Percentiles rank a stretch among this genome's conserved stretches.
These are phyloP conservation scores for Andrena cerasifolii DNA, from an alignment of 1,140 invertebrate species.

Conservation along the genomic window DNA sequence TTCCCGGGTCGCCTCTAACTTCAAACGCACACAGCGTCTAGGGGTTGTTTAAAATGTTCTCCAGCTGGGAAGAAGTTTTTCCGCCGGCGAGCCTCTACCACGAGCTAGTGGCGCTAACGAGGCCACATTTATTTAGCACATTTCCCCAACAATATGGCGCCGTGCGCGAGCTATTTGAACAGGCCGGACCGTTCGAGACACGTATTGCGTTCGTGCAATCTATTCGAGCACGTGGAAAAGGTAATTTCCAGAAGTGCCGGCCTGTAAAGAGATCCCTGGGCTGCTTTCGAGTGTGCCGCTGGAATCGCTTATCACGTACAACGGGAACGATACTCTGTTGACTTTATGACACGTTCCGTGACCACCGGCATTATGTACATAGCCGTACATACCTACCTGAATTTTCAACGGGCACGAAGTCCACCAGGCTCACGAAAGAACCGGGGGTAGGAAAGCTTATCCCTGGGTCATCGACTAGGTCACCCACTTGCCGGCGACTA, in stretches of 20 bases:
- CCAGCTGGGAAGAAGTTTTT: neutral
- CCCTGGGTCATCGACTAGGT: constrained; percentile 46
- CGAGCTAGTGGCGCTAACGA: neutral
- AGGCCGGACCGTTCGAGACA: neutral
- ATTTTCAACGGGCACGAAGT: constrained; percentile 33
- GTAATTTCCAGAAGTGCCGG: neutral
- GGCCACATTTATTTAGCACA: neutral
- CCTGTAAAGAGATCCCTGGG: neutral
- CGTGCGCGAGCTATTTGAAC: neutral
- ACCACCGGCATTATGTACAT: constrained; percentile 20
- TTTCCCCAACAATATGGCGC: neutral
- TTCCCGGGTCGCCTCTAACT: neutral
- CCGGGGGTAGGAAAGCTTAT: constrained; percentile 26
- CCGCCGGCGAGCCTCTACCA: too few species aligned
- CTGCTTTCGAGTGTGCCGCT: neutral
- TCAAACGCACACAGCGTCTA: too few species aligned
- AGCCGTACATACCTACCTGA: constrained; percentile 22
- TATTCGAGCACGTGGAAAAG: neutral
- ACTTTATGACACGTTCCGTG: constrained; percentile 45
- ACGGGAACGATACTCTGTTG: constrained; percentile 32
- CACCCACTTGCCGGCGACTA: constrained; percentile 36
- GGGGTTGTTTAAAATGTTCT: neutral
- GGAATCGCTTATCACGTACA: constrained; percentile 27
- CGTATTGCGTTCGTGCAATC: constrained; percentile 10
- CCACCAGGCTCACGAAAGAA: constrained; percentile 4